A percentile compares a stretch with the other conserved stretches of the same genome.
Evolutionary conservation across 2,888 invertebrate genomes (phyloP).

Genomic region (Abrostola triplasia): DNA sequence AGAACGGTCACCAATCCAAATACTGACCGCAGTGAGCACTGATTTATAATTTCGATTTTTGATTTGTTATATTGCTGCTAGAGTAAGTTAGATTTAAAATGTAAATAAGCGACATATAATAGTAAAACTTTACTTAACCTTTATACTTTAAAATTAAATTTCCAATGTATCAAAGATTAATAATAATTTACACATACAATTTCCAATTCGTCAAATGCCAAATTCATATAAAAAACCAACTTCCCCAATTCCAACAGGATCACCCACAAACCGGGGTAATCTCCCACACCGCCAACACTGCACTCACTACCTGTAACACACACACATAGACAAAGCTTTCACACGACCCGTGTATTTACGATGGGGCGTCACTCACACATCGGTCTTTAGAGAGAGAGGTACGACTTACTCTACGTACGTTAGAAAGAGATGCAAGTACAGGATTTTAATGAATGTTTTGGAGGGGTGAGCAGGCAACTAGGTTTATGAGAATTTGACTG

Average conservation of each 20-base stretch:
- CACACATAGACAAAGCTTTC: conserved; percentile 68
- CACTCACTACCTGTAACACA: conserved; percentile 65
- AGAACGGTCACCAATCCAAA: too few species aligned
- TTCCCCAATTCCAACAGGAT: not conserved
- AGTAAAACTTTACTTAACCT: too few species aligned
- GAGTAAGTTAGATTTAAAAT: too few species aligned
- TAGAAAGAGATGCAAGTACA: conserved; percentile 35
- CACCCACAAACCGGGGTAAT: conserved; percentile 38
- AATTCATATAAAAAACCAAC: not conserved
- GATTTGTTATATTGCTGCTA: too few species aligned
- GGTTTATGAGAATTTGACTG: conserved; percentile 18
- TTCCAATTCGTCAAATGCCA: too few species aligned
- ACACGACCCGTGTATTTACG: conserved; percentile 59
- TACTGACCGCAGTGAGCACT: too few species aligned
- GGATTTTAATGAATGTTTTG: conserved; percentile 34
- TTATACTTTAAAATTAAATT: too few species aligned
- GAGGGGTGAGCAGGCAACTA: conserved; percentile 35
- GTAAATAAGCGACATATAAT: too few species aligned
- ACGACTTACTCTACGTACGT: not conserved
- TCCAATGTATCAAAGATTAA: too few species aligned
- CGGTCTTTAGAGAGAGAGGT: conserved; percentile 31
- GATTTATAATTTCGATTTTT: too few species aligned
- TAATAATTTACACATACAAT: too few species aligned
- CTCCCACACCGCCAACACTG: conserved; percentile 33
- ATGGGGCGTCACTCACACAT: conserved; percentile 65